These are phyloP conservation scores for Cryptoprocta ferox DNA, from an alignment of 2,797 vertebrate species.

Conservation along the genomic window DNA sequence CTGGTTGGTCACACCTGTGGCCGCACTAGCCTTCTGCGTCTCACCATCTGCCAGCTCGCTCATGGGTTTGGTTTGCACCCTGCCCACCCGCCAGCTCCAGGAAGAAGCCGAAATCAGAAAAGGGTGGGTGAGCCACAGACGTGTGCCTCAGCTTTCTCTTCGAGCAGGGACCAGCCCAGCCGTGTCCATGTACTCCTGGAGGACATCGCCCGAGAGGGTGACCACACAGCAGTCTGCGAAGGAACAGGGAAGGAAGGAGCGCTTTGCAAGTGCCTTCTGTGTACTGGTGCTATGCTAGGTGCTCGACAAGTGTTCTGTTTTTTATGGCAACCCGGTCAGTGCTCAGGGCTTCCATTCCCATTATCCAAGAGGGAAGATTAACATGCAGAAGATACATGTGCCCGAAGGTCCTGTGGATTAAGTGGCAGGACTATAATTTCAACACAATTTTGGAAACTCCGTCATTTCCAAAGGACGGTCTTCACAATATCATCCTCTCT, in stretches of 20 bases:
- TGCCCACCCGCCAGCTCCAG: background rate
- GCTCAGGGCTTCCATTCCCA: background rate
- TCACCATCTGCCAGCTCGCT: background rate
- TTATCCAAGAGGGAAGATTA: background rate
- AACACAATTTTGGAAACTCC: background rate
- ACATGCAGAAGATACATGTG: background rate
- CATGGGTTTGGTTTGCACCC: rapidly evolving
- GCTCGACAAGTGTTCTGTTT: background rate
- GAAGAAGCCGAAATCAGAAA: background rate
- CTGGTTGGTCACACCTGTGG: no score
- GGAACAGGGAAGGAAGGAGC: background rate
- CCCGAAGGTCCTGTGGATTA: background rate
- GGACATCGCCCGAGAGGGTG: rapidly evolving
- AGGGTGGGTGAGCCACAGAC: background rate
- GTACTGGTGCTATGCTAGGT: background rate
- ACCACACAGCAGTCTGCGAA: rapidly evolving
- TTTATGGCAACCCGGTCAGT: background rate
- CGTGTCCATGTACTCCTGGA: rapidly evolving
- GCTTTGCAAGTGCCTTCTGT: background rate
- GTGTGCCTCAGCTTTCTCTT: background rate
- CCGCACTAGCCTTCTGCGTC: rapidly evolving
- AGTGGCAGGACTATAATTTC: background rate
- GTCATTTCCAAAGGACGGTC: background rate
- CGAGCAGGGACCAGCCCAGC: background rate
- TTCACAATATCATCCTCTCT: background rate